Conservation (phyloP, 1,140 invertebrate species). For the Lasioglossum albipes region DNA sequence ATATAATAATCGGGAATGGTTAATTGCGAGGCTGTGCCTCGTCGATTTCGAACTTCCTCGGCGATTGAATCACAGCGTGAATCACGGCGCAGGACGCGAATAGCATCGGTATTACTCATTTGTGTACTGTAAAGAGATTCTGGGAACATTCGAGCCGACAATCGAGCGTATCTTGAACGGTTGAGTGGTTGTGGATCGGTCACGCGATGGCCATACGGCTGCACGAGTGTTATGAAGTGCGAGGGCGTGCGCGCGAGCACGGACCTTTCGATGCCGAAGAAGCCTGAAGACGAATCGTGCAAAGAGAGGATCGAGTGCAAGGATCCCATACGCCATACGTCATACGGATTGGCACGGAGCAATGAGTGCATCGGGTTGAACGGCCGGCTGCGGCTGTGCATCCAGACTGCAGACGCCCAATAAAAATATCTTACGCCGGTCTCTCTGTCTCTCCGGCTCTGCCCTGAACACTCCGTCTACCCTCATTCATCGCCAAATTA, state of each 20-base stretch:
- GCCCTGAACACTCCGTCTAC: conserved; percentile 41
- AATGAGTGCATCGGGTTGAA: conserved; percentile 69
- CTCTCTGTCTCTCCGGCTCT: too few species aligned
- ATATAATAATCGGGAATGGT: too few species aligned
- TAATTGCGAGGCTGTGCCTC: too few species aligned
- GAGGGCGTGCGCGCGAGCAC: background rate
- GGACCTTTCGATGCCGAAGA: too few species aligned
- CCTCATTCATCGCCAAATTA: conserved; percentile 69
- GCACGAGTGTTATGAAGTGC: too few species aligned
- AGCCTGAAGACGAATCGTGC: background rate
- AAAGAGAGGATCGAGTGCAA: conserved; percentile 47
- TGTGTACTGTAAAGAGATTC: too few species aligned
- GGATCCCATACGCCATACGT: too few species aligned
- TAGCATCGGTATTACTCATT: too few species aligned
- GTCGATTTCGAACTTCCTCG: too few species aligned
- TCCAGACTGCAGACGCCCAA: conserved; percentile 75
- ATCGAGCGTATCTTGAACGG: background rate
- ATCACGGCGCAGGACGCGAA: too few species aligned
- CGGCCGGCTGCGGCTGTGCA: conserved; percentile 69
- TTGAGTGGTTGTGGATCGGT: background rate
- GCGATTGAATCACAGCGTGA: too few species aligned
- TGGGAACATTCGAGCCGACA: too few species aligned
- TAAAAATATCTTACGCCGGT: conserved; percentile 72
- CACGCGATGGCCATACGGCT: background rate
- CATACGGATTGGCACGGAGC: conserved; percentile 55